These are phyloP conservation scores for Burhinus bistriatus DNA, from an alignment of 2,113 vertebrate genomes.

Conservation along the genomic window DNA sequence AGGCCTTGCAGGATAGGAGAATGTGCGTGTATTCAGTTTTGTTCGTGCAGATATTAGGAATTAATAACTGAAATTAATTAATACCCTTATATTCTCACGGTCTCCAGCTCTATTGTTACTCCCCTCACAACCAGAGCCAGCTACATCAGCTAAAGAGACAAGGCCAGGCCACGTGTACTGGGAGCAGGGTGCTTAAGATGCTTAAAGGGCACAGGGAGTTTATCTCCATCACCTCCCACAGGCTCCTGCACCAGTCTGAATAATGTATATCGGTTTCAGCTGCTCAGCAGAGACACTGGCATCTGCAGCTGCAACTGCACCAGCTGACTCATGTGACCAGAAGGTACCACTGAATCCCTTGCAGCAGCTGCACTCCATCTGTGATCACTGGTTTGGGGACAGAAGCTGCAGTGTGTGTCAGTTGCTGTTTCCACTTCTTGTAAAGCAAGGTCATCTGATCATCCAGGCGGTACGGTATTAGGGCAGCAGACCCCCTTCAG, in stretches of 20 bases:
- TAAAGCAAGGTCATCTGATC: conserved; percentile 29
- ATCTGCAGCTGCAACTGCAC: conserved; percentile 31
- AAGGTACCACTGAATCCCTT: neutral
- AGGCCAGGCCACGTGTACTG: neutral
- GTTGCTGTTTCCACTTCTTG: neutral
- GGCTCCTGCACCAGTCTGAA: neutral
- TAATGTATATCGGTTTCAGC: neutral
- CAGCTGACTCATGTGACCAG: conserved; percentile 17
- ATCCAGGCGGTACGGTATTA: neutral
- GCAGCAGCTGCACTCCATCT: conserved; percentile 51
- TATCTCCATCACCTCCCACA: neutral
- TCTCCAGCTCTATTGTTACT: neutral
- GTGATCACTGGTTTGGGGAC: conserved; percentile 1
- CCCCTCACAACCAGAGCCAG: neutral
- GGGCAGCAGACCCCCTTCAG: neutral
- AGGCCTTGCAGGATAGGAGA: neutral
- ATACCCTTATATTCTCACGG: neutral
- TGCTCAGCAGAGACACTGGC: conserved; percentile 12
- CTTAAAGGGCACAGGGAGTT: neutral
- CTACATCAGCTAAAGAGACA: neutral
- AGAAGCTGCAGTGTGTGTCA: neutral
- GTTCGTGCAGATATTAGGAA: neutral
- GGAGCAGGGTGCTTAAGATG: neutral
- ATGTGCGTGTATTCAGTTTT: neutral
- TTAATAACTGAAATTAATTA: neutral